A percentile compares a stretch with the other conserved stretches of the same genome.
These are phyloP conservation scores for Thymelicus sylvestris DNA, from an alignment of 2,888 invertebrate species.

Conservation along the genomic window DNA sequence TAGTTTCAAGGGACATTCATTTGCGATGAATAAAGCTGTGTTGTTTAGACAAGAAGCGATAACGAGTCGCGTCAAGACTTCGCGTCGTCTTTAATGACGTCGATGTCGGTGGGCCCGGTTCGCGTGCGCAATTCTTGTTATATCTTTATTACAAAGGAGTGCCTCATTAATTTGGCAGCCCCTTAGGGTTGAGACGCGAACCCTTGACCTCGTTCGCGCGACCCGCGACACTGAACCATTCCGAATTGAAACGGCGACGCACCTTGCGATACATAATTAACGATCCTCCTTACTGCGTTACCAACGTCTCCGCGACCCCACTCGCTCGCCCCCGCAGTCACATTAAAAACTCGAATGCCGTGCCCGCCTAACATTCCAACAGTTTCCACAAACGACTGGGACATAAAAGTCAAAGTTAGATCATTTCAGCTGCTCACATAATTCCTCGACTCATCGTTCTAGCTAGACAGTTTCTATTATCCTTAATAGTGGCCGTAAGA, in stretches of 20 bases:
- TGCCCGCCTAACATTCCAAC: slow-evolving; percentile 43
- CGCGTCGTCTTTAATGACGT: slow-evolving; percentile 81
- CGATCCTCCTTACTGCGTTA: slow-evolving; percentile 79
- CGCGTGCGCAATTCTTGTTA: slow-evolving; percentile 85
- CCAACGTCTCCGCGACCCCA: slow-evolving; percentile 59
- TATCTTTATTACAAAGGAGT: slow-evolving; percentile 86
- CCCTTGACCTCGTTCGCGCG: slow-evolving; percentile 82
- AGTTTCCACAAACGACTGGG: slow-evolving; percentile 53
- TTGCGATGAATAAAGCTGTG: slow-evolving; percentile 58
- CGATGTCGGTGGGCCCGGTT: slow-evolving; percentile 73
- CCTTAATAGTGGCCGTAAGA: slow-evolving; percentile 80
- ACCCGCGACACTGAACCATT: slow-evolving; percentile 74
- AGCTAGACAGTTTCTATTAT: slow-evolving; percentile 80
- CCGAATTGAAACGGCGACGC: slow-evolving; percentile 75
- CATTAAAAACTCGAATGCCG: slow-evolving; percentile 41
- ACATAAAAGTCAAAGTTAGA: slow-evolving; percentile 77
- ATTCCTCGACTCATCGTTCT: slow-evolving; percentile 74
- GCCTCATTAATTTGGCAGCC: slow-evolving; percentile 85
- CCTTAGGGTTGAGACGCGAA: slow-evolving; percentile 82
- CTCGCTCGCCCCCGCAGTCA: slow-evolving; percentile 38
- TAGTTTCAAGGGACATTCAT: slow-evolving; percentile 39
- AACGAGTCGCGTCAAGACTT: slow-evolving; percentile 76
- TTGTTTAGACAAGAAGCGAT: slow-evolving; percentile 78
- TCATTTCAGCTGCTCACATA: slow-evolving; percentile 74
- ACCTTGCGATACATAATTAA: slow-evolving; percentile 83